Base-by-base conservation (phyloP, 2,113 vertebrate species). In the Pantherophis guttatus region DNA sequence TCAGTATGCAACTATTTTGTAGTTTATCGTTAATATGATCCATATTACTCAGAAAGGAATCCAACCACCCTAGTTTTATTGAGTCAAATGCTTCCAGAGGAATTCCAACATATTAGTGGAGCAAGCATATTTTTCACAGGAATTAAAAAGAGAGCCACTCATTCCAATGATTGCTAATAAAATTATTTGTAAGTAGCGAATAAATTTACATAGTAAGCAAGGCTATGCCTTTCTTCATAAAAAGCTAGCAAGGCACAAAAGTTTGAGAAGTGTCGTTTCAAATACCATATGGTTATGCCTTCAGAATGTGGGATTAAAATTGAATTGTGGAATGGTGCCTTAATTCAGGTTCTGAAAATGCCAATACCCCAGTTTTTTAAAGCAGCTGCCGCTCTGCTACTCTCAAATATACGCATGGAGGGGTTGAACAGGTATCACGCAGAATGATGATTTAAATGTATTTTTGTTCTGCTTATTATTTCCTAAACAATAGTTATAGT, bases 141-240 rank as follows among this genome's bases (percentile, higher is more conserved):
- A 94, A 95, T 91, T 29, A 86, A 48, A 39, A 91, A 75, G 85
- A 90, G 52, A 62, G 44, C 26, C 3, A 0, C 95, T 91, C 87
- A 59, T 87, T 93, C 86, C 85, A 86, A 92, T 21, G 7, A 65
- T 26, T 39, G 57, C 52, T 92, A 92, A 91, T 58, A 91, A 94
- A 96, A 94, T 94, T 88, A 85, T 75, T 59, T 29, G 85, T 81
- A 91, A 94, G 90, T 39, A 93, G 29, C 8, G 50, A 59, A 75
- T 59, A 85, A 54, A 85, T 13, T 54, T 94, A 95, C 91, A 86
- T 26, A 8, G 48, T 39, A 50, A 53, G 89, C 10, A 50, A 88
- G 90, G 75, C 1, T 88, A 50, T 87, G 86, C 70, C 29, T 93
- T 93, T 88, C 0, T 48, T 87, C 0, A 0, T 1, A 29, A 91